These are phyloP conservation scores for Mamestra configurata DNA, from an alignment of 1,140 invertebrate genomes.

Conservation along the genomic window DNA sequence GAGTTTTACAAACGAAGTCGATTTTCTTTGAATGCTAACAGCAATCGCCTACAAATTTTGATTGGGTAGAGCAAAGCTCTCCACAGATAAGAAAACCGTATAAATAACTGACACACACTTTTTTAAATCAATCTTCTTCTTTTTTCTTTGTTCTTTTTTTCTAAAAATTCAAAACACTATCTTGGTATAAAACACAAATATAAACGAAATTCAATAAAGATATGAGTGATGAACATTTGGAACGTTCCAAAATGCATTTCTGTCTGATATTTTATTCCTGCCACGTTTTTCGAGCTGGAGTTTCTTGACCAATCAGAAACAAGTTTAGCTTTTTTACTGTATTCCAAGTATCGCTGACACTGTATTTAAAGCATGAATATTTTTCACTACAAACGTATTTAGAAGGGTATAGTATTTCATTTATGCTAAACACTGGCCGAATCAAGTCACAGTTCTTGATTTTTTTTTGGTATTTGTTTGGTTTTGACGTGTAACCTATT, in stretches of 20 bases:
- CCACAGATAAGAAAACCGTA: conserved; percentile 9
- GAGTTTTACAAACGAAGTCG: too few species aligned
- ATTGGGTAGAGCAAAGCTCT: background rate
- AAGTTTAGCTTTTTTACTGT: conserved; percentile 56
- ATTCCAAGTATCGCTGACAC: conserved; percentile 39
- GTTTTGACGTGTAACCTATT: conserved; percentile 84
- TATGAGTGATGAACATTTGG: too few species aligned
- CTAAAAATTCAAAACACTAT: too few species aligned
- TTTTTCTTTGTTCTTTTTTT: too few species aligned
- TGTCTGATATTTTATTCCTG: conserved; percentile 54
- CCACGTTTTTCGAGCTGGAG: conserved; percentile 86
- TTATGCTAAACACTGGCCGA: background rate
- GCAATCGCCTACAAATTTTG: background rate
- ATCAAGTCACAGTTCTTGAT: conserved; percentile 50
- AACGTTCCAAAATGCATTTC: background rate
- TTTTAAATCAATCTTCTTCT: too few species aligned
- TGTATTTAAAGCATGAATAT: background rate
- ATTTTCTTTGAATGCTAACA: background rate
- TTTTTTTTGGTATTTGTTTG: conserved; percentile 78
- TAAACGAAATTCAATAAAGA: too few species aligned
- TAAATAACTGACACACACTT: background rate
- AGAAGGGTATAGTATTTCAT: background rate
- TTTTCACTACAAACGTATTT: background rate
- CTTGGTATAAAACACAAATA: too few species aligned
- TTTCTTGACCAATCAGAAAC: conserved; percentile 73